Percentiles rank a stretch among this genome's conserved stretches.
phyloP scores from a whole-genome alignment of 2,113 vertebrate genomes.

The Oreochromis aureus region DNA sequence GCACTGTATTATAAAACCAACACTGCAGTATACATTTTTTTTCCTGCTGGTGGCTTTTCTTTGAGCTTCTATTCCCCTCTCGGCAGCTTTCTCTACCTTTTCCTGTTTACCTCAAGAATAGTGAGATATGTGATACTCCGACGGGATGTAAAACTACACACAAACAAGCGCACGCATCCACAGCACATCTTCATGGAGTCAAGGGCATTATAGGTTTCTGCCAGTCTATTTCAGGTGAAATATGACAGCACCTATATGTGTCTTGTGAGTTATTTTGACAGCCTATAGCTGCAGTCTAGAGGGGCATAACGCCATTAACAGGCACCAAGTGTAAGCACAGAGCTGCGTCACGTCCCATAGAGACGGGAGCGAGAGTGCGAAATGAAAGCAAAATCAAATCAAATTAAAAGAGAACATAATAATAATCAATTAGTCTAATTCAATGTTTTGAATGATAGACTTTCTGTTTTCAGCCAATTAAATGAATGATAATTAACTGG shows the following conservation, averaged over 20 bases:
- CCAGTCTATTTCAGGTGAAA: neutral
- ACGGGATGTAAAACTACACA: neutral
- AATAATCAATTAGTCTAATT: neutral
- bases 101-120: conserved; percentile 19
- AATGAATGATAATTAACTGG: neutral
- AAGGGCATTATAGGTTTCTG: neutral
- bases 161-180: neutral
- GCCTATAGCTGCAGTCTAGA: neutral
- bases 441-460: neutral
- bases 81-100: neutral
- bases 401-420: neutral
- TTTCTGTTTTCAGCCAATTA: neutral
- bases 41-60: neutral
- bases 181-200: neutral
- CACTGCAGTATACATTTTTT: neutral
- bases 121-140: neutral
- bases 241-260: neutral
- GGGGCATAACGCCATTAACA: conserved; percentile 7
- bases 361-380: neutral
- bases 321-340: neutral
- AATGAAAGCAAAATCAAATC: neutral
- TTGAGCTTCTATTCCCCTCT: neutral
- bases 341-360: neutral
- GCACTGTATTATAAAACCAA: neutral
- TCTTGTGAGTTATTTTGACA: neutral